A percentile compares a stretch with the other conserved stretches of the same genome.
phyloP scores from a whole-genome alignment of 2,888 invertebrate genomes.

The Synergus japonicus region DNA sequence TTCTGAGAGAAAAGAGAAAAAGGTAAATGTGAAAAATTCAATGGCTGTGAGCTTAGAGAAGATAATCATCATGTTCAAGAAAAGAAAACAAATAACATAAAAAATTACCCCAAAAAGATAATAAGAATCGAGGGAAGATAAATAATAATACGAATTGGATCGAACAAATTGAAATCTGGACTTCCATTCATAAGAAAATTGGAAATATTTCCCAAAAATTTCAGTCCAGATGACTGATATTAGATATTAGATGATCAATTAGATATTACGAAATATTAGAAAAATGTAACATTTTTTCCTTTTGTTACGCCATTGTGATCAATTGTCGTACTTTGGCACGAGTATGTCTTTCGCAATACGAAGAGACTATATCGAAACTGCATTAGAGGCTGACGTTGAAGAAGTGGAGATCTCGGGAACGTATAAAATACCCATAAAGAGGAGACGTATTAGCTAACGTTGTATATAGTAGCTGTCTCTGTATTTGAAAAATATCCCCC shows the following conservation, averaged over 20 bases:
- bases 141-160: neutral
- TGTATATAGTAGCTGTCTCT: constrained; percentile 23
- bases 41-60: neutral
- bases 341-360: constrained; percentile 46
- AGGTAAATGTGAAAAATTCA: neutral
- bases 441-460: constrained; percentile 46
- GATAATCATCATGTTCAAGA: neutral
- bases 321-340: neutral
- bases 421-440: constrained; percentile 49
- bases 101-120: neutral
- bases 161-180: no score
- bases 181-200: no score
- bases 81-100: neutral
- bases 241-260: no score
- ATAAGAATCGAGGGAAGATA: neutral
- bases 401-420: constrained; percentile 45
- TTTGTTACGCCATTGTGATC: neutral
- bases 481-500: neutral
- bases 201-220: no score
- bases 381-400: constrained; percentile 54
- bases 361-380: constrained; percentile 46
- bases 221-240: no score
- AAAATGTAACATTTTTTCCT: no score
- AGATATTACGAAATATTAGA: no score
- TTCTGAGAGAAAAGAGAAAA: constrained; percentile 1